Conservation (phyloP, 2,888 invertebrate genomes). For the Pristionchus entomophagus region DNA sequence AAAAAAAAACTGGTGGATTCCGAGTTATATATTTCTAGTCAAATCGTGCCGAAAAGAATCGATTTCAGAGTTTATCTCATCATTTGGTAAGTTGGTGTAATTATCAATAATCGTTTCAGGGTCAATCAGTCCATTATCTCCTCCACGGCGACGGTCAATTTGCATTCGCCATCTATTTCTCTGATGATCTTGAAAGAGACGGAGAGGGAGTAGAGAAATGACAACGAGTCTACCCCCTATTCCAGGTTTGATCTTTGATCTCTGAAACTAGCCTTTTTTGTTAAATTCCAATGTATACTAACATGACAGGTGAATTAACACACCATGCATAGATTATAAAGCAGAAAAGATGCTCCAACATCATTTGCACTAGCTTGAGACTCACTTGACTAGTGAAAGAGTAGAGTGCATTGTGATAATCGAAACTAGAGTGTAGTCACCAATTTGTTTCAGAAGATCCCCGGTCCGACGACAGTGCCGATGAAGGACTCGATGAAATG, state of each 20-base stretch:
- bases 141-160: conserved; percentile 70
- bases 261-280: too few species aligned
- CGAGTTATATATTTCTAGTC: too few species aligned
- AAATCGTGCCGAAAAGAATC: too few species aligned
- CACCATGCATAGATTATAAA: too few species aligned
- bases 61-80: too few species aligned
- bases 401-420: neutral
- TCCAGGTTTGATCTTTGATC: conserved; percentile 60
- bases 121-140: neutral
- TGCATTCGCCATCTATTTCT: conserved; percentile 69
- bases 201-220: conserved; percentile 54
- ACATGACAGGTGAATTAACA: too few species aligned
- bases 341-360: too few species aligned
- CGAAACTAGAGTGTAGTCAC: conserved; percentile 32
- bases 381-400: too few species aligned
- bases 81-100: too few species aligned
- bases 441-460: conserved; percentile 69
- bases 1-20: too few species aligned
- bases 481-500: conserved; percentile 58
- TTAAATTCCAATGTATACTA: too few species aligned
- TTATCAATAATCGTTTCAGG: neutral
- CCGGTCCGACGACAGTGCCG: conserved; percentile 73
- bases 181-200: conserved; percentile 49
- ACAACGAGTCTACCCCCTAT: conserved; percentile 68
- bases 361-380: too few species aligned